Evolutionary conservation across 2,797 vertebrate species (phyloP).

Genomic region (Microcaecilia unicolor): DNA sequence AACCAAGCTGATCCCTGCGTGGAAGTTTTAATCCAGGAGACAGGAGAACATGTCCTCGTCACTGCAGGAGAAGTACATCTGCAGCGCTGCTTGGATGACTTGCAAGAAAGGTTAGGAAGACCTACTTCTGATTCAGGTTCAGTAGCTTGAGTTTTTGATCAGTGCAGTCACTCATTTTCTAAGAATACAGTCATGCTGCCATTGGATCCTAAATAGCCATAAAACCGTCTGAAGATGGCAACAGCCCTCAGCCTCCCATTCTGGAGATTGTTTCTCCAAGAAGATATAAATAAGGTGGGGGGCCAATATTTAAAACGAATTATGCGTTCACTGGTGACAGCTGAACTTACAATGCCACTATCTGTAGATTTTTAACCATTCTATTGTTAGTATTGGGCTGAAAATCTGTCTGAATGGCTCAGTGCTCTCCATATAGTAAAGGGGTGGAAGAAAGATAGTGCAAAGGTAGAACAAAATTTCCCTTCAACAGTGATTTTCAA

Average conservation of each 20-base stretch:
- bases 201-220: constrained; percentile 7
- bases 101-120: constrained; percentile 73
- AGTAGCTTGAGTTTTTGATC: constrained; percentile 2
- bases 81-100: constrained; percentile 91
- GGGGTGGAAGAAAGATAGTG: too few species aligned
- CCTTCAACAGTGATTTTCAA: too few species aligned
- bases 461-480: too few species aligned
- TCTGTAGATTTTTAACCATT: too few species aligned
- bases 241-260: not conserved
- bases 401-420: too few species aligned
- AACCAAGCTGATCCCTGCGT: constrained; percentile 96
- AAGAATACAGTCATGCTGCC: constrained; percentile 4
- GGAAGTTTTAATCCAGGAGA: constrained; percentile 91
- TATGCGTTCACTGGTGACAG: too few species aligned
- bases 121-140: constrained; percentile 9
- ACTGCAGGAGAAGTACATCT: constrained; percentile 95
- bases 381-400: too few species aligned
- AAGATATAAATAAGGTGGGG: too few species aligned
- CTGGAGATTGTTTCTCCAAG: too few species aligned
- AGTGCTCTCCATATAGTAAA: too few species aligned
- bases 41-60: constrained; percentile 88
- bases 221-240: constrained; percentile 11
- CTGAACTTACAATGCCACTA: too few species aligned
- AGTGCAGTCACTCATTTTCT: not conserved
- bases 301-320: too few species aligned